These are phyloP conservation scores for Oxyscelio sp. DNA, from an alignment of 2,888 invertebrate genomes.

Conservation along the genomic window DNA sequence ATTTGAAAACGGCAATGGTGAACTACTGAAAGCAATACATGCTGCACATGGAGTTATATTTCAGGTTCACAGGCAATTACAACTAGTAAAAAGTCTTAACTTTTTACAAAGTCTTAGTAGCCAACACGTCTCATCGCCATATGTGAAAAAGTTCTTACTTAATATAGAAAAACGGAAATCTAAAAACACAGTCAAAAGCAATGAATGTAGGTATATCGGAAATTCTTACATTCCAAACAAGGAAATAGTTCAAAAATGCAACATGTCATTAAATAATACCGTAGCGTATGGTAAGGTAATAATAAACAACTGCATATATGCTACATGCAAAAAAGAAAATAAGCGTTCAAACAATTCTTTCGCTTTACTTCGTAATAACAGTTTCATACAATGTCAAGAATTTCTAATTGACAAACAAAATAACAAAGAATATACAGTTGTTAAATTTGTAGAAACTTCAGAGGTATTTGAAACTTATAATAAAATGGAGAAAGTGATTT, in stretches of 20 bases:
- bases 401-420: not conserved
- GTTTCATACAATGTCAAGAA: not conserved
- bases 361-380: not conserved
- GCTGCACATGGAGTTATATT: not conserved
- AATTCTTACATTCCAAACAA: not conserved
- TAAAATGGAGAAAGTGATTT: constrained; percentile 16
- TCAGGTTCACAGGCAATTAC: not conserved
- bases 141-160: not conserved
- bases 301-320: not conserved
- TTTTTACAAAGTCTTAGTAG: too few relatives aligned
- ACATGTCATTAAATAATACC: not conserved
- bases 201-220: not conserved
- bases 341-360: constrained; percentile 1
- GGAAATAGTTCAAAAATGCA: not conserved
- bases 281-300: not conserved
- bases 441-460: not conserved
- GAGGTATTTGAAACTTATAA: too few relatives aligned
- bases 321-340: not conserved
- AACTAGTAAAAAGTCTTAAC: not conserved
- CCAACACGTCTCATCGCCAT: too few relatives aligned
- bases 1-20: constrained; percentile 2
- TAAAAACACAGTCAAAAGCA: not conserved
- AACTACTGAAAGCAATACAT: not conserved
- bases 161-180: not conserved
- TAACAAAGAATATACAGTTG: not conserved